Conservation (phyloP, 2,888 invertebrate species). For the Miltochrista miniata region DNA sequence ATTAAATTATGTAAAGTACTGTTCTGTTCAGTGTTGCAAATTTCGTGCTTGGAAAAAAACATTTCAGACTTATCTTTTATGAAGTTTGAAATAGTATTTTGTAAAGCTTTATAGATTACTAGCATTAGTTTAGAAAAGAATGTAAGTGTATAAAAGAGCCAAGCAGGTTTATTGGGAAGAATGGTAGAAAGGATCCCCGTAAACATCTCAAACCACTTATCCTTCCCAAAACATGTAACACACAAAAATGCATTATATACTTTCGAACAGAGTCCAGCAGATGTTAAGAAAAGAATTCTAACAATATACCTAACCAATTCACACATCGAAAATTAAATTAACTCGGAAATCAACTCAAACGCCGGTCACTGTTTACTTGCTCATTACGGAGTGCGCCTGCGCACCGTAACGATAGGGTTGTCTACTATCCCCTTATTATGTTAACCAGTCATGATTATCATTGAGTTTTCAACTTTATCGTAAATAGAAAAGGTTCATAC, state of each 20-base stretch:
- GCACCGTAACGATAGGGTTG: slow-evolving; percentile 74
- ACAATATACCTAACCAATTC: slow-evolving; percentile 45
- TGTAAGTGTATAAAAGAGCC: too few species aligned
- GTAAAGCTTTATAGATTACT: too few species aligned
- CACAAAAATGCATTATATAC: slow-evolving; percentile 5
- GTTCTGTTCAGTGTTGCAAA: too few species aligned
- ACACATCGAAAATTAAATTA: slow-evolving; percentile 50
- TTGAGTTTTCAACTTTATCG: neutral
- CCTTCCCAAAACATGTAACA: slow-evolving; percentile 2
- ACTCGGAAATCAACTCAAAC: slow-evolving; percentile 41
- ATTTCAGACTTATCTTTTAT: too few species aligned
- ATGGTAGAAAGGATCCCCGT: too few species aligned
- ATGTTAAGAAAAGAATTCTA: slow-evolving; percentile 39
- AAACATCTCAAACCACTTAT: neutral
- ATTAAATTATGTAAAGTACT: too few species aligned
- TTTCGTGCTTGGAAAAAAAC: too few species aligned
- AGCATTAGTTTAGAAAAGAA: too few species aligned
- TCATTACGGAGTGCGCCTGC: slow-evolving; percentile 66
- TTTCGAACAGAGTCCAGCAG: slow-evolving; percentile 23
- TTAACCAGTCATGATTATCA: slow-evolving; percentile 1
- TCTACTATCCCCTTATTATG: slow-evolving; percentile 45
- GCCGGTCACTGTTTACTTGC: slow-evolving; percentile 57
- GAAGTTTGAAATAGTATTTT: too few species aligned
- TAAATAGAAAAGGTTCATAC: neutral
- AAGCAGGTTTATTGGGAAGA: too few species aligned